A percentile compares a stretch with the other conserved stretches of the same genome.
Evolutionary conservation across 2,888 invertebrate genomes (phyloP).

Genomic region (Andrena dorsata): DNA sequence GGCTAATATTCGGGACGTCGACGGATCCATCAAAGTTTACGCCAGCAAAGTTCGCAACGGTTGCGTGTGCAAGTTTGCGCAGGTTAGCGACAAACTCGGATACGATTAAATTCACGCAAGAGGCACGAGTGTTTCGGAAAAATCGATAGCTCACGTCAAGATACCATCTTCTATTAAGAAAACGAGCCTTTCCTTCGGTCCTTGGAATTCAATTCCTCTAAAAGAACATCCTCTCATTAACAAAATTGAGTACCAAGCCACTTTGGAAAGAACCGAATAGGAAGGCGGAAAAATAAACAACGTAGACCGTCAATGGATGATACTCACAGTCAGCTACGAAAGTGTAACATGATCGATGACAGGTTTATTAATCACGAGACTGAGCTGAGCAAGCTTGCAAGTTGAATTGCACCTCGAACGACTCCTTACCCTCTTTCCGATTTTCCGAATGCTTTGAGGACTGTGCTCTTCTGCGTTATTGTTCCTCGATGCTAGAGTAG

Average conservation of each 20-base stretch:
- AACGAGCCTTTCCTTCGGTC: neutral
- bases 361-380: slow-evolving; percentile 43
- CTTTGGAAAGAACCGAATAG: too few species aligned
- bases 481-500: slow-evolving; percentile 52
- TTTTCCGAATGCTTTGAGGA: slow-evolving; percentile 28
- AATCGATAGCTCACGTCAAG: neutral
- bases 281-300: too few species aligned
- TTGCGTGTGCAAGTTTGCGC: slow-evolving; percentile 5
- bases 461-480: slow-evolving; percentile 48
- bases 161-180: neutral
- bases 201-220: neutral
- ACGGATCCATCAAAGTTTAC: slow-evolving; percentile 58
- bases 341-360: neutral
- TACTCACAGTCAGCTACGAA: neutral
- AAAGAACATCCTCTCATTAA: neutral
- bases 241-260: too few species aligned
- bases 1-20: slow-evolving; percentile 39
- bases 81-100: slow-evolving; percentile 6
- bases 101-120: slow-evolving; percentile 34
- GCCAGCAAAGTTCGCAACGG: slow-evolving; percentile 39
- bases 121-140: neutral
- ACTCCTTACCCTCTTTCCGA: slow-evolving; percentile 5
- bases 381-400: slow-evolving; percentile 33
- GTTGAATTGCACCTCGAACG: slow-evolving; percentile 20
- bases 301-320: neutral